Evolutionary conservation across 2,888 invertebrate genomes (phyloP).

Genomic region (Tenthredo scrophulariae): DNA sequence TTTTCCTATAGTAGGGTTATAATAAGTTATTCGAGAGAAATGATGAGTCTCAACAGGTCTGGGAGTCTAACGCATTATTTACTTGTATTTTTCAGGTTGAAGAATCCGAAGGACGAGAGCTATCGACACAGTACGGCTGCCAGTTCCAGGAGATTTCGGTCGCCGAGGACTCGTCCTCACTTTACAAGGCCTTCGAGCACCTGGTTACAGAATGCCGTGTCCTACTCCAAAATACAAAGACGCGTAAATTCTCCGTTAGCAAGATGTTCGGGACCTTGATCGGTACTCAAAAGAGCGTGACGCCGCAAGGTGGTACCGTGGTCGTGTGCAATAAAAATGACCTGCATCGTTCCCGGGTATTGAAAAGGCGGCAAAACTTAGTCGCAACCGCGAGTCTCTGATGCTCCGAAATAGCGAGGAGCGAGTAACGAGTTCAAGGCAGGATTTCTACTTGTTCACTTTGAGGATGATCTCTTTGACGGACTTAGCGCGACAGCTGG

Average conservation of each 20-base stretch:
- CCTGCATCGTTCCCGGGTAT: slow-evolving; percentile 80
- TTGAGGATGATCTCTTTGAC: slow-evolving; percentile 40
- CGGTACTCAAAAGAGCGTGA: slow-evolving; percentile 79
- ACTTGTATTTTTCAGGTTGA: slow-evolving; percentile 81
- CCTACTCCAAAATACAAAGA: slow-evolving; percentile 79
- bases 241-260: slow-evolving; percentile 88
- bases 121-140: slow-evolving; percentile 85
- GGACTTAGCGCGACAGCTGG: slow-evolving; percentile 23
- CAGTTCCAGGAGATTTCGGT: slow-evolving; percentile 91
- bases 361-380: slow-evolving; percentile 82
- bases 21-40: neutral
- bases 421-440: slow-evolving; percentile 47
- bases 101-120: slow-evolving; percentile 85
- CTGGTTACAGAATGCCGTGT: slow-evolving; percentile 85
- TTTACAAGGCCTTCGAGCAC: slow-evolving; percentile 87
- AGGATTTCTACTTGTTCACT: slow-evolving; percentile 32
- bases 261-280: slow-evolving; percentile 90
- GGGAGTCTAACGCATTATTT: neutral
- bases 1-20: too few species aligned
- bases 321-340: slow-evolving; percentile 83
- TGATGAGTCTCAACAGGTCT: neutral
- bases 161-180: slow-evolving; percentile 87
- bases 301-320: slow-evolving; percentile 81
- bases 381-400: slow-evolving; percentile 85
- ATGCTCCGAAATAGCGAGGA: slow-evolving; percentile 68